Conservation (phyloP, 2,888 invertebrate genomes). For the Aphodius granarius region DNA sequence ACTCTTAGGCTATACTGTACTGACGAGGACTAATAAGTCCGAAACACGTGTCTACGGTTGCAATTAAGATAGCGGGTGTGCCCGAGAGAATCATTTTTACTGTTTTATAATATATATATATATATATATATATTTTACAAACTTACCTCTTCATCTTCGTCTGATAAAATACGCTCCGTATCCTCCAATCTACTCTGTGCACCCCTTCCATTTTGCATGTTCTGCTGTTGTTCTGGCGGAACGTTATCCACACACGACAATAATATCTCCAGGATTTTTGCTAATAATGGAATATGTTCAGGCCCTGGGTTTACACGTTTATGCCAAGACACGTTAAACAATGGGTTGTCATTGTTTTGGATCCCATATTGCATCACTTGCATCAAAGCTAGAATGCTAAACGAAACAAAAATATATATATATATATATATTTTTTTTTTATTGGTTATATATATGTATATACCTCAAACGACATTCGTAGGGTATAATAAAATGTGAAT, state of each 20-base stretch:
- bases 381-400: constrained; percentile 29
- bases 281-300: constrained; percentile 18
- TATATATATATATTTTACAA: background rate
- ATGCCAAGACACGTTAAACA: constrained; percentile 16
- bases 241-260: constrained; percentile 10
- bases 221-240: background rate
- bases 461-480: constrained; percentile 31
- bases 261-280: constrained; percentile 22
- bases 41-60: too few relatives aligned
- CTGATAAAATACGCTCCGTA: background rate
- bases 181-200: background rate
- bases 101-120: background rate
- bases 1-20: too few relatives aligned
- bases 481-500: constrained; percentile 23
- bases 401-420: constrained; percentile 15
- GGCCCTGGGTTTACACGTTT: constrained; percentile 1
- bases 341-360: constrained; percentile 27
- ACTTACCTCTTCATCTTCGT: constrained; percentile 1
- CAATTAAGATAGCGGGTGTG: too few relatives aligned
- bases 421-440: background rate
- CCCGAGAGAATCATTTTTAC: too few relatives aligned
- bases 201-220: background rate
- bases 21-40: too few relatives aligned
- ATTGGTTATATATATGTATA: too few relatives aligned
- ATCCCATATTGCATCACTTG: constrained; percentile 30